Percentiles rank a stretch among this genome's conserved stretches.
phyloP scores from a whole-genome alignment of 1,140 invertebrate species.

The Pseudomyrmex cubaensis region DNA sequence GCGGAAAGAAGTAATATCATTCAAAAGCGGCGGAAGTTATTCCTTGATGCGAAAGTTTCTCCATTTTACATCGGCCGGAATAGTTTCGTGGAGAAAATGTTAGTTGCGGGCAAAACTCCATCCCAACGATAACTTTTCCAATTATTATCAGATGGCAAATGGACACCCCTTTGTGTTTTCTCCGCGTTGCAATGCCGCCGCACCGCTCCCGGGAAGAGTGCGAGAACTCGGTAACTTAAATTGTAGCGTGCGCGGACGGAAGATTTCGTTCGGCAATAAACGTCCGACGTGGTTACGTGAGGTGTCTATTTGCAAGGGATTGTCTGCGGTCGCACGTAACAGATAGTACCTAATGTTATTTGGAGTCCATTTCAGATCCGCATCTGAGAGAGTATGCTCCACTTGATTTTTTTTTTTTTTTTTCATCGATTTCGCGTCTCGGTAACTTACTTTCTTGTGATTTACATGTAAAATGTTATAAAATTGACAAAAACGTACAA shows the following conservation, averaged over 20 bases:
- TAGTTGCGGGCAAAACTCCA: slow-evolving; percentile 72
- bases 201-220: not conserved
- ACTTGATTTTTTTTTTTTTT: not conserved
- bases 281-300: slow-evolving; percentile 40
- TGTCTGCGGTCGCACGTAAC: slow-evolving; percentile 26
- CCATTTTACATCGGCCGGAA: slow-evolving; percentile 73
- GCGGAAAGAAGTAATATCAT: slow-evolving; percentile 73
- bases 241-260: slow-evolving; percentile 44
- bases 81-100: slow-evolving; percentile 67
- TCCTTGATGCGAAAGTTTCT: slow-evolving; percentile 74
- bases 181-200: not conserved
- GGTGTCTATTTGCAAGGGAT: slow-evolving; percentile 38
- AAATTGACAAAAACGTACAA: not conserved
- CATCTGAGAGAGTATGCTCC: not conserved
- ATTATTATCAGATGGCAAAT: slow-evolving; percentile 76
- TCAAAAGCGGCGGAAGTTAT: slow-evolving; percentile 73
- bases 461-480: not conserved
- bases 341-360: slow-evolving; percentile 44
- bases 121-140: slow-evolving; percentile 74
- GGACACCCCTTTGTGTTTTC: slow-evolving; percentile 73
- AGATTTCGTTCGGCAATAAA: slow-evolving; percentile 58
- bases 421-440: not conserved
- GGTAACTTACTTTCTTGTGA: no score
- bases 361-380: slow-evolving; percentile 18
- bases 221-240: slow-evolving; percentile 60